Conservation (phyloP, 2,113 vertebrate genomes). For the Emberiza fucata region DNA sequence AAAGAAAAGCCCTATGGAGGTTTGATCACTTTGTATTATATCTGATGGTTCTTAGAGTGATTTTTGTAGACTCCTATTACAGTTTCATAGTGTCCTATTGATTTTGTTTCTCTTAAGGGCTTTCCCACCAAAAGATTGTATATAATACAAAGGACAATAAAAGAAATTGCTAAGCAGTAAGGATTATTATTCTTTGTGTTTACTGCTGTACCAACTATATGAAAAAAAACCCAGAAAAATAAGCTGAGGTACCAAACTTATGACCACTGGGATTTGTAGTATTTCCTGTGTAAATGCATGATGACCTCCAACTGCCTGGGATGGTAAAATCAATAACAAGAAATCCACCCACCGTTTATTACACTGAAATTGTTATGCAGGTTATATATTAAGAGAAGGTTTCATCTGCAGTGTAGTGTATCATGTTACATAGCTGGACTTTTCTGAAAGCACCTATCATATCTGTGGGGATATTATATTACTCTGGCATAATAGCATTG, state of each 20-base stretch:
- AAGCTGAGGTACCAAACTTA: not conserved
- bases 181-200: slow-evolving; percentile 14
- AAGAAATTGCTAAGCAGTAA: slow-evolving; percentile 37
- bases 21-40: slow-evolving; percentile 12
- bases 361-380: not conserved
- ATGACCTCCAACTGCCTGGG: slow-evolving; percentile 1
- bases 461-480: slow-evolving; percentile 8
- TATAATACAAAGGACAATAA: slow-evolving; percentile 1
- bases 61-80: slow-evolving; percentile 26
- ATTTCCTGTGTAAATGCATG: not conserved
- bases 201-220: not conserved
- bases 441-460: slow-evolving; percentile 12
- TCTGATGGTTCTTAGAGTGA: not conserved
- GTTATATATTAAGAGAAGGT: not conserved
- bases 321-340: slow-evolving; percentile 1
- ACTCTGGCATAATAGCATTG: not conserved
- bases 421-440: not conserved
- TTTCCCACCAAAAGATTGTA: not conserved
- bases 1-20: not conserved
- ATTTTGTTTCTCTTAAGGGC: slow-evolving; percentile 36
- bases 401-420: not conserved
- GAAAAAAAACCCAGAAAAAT: not conserved
- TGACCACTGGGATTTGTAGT: slow-evolving; percentile 18
- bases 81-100: slow-evolving; percentile 32
- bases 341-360: slow-evolving; percentile 6